These are phyloP conservation scores for Agapornis canus DNA, from an alignment of 2,797 vertebrate species.

Conservation along the genomic window DNA sequence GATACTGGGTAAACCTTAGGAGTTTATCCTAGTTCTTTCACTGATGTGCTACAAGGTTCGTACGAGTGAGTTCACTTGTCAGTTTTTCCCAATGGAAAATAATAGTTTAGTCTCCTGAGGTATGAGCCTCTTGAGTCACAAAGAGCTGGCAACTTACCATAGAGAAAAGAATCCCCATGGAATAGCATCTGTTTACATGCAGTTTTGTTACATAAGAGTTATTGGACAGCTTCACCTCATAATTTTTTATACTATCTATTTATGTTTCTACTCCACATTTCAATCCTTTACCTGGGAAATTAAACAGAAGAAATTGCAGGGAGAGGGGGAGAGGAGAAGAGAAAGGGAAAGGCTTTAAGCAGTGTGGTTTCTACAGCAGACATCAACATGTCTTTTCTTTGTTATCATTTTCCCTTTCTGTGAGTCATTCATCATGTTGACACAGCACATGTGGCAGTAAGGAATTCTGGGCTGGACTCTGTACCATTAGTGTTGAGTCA, in stretches of 20 bases:
- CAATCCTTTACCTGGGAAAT: neutral
- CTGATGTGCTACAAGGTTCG: neutral
- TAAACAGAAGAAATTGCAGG: neutral
- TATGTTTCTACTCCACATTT: neutral
- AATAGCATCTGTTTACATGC: neutral
- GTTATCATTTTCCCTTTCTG: neutral
- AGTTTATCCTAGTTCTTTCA: neutral
- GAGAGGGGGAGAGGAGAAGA: rapidly evolving
- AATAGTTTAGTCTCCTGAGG: neutral
- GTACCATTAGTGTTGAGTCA: neutral
- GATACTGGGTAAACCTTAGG: neutral
- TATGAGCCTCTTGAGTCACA: neutral
- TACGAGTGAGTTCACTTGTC: neutral
- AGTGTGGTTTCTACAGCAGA: neutral
- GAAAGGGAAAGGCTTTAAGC: neutral
- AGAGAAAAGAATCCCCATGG: neutral
- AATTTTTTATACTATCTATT: neutral
- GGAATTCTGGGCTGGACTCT: neutral
- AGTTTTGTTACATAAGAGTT: neutral
- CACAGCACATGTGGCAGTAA: neutral
- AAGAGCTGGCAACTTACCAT: neutral
- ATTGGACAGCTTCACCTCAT: neutral
- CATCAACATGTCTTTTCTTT: neutral
- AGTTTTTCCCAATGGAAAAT: neutral
- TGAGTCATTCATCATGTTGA: neutral